Conservation (phyloP, 2,888 invertebrate species). For the Diplazon laetatorius region DNA sequence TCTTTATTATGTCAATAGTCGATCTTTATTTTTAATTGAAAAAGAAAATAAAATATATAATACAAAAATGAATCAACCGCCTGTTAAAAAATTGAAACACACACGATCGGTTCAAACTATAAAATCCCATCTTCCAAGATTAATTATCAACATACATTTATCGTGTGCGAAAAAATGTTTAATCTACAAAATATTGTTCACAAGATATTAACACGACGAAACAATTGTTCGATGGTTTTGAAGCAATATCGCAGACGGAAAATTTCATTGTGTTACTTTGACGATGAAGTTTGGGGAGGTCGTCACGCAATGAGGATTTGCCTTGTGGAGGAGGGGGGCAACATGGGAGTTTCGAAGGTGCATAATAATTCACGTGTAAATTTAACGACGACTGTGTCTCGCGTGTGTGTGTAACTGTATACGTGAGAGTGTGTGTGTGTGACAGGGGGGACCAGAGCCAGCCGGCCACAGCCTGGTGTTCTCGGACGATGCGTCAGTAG, state of each 20-base stretch:
- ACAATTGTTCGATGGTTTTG: not conserved
- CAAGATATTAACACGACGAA: too few species aligned
- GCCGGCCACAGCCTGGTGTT: constrained; percentile 51
- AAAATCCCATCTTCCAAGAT: too few species aligned
- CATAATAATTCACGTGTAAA: constrained; percentile 49
- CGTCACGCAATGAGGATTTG: constrained; percentile 75
- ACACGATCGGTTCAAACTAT: too few species aligned
- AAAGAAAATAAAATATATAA: too few species aligned
- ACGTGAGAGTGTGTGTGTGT: constrained; percentile 6
- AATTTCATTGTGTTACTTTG: constrained; percentile 43
- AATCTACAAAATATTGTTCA: constrained; percentile 10
- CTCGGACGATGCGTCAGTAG: constrained; percentile 62
- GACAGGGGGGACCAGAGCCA: constrained; percentile 43
- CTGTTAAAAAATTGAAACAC: too few species aligned
- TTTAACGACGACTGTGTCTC: constrained; percentile 40
- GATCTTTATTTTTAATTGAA: too few species aligned
- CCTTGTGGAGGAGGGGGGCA: constrained; percentile 29
- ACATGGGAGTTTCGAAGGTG: constrained; percentile 66
- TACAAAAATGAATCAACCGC: too few species aligned
- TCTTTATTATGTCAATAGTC: too few species aligned
- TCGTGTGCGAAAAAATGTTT: too few species aligned
- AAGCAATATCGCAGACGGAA: constrained; percentile 1
- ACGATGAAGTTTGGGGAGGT: constrained; percentile 70
- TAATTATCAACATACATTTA: too few species aligned
- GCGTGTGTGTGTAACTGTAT: constrained; percentile 2